These are phyloP conservation scores for Trogon surrucura DNA, from an alignment of 2,113 vertebrate genomes.

Conservation along the genomic window DNA sequence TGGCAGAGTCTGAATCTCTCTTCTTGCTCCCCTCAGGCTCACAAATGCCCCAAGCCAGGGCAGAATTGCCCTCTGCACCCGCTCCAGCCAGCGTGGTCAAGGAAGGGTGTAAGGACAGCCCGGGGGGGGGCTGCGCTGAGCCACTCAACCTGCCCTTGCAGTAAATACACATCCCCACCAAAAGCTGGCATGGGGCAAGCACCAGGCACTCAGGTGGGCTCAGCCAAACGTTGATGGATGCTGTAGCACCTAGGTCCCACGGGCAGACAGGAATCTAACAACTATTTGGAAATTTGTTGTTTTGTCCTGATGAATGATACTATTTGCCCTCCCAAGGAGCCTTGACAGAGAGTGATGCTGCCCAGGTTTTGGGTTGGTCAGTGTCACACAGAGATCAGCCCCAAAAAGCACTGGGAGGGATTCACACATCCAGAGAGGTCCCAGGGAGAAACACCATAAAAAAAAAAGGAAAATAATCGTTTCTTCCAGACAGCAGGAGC, in stretches of 20 bases:
- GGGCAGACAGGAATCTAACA: background rate
- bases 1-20: background rate
- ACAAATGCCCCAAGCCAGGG: rapidly evolving
- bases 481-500: background rate
- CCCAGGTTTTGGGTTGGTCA: background rate
- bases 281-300: background rate
- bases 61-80: background rate
- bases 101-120: background rate
- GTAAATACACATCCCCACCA: background rate
- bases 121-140: background rate
- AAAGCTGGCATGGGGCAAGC: background rate
- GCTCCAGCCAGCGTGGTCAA: background rate
- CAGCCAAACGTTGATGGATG: background rate
- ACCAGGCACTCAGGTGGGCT: background rate
- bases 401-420: background rate
- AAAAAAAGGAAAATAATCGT: background rate
- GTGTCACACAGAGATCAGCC: background rate
- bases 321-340: background rate
- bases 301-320: background rate
- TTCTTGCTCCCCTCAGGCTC: background rate
- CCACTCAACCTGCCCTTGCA: background rate
- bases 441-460: background rate
- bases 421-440: background rate
- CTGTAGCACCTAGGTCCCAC: background rate
- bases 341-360: background rate